Base-by-base conservation (phyloP, 2,113 vertebrate genomes). In the Vireo altiloquus region DNA sequence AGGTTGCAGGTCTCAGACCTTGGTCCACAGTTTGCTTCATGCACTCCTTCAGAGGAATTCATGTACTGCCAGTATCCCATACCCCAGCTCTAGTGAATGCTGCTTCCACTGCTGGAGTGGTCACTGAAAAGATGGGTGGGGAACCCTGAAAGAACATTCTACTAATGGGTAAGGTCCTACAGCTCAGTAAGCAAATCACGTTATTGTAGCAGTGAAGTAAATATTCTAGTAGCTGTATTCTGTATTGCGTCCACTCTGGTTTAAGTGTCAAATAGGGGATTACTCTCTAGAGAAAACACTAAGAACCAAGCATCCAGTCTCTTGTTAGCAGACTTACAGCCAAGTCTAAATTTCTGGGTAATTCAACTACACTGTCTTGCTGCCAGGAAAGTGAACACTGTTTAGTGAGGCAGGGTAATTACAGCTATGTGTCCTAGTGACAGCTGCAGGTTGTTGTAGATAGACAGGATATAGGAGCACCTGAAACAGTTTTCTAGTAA, bases 101-200 rank as follows among this genome's bases (percentile, higher is more conserved):
- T 68, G 22, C 54, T 71, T 75, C n/a, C n/a, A 20, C 17, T 13
- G 6, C 63, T 75, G 30, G 44, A 71, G 24, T 12, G 18, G 37
- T n/a, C 37, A n/a, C 54, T 54, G 82, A 37, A 53, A n/a, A 54
- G 30, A 23, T 0, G 0, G 54, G 44, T 3, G 1, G 7, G 49
- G 59, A 87, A 15, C 4, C 1, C 44, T 16, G 22, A 19, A 44
- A 68, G 46, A 82, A 42, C 35, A 27, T 17, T 44, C 25, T n/a
- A 10, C 16, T 0, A 0, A 71, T 10, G 6, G 4, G 15, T 44
- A 61, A 31, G 23, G 13, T 70, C 14, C 46, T 83, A 42, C 54
- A 72, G 42, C 33, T 77, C 40, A 56, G 47, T 18, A 40, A 84
- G 25, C 5, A 78, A 84, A 78, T 22, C 2, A 3, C 6, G 9